phyloP scores from a whole-genome alignment of 2,797 vertebrate genomes.

The Psittacula echo region DNA sequence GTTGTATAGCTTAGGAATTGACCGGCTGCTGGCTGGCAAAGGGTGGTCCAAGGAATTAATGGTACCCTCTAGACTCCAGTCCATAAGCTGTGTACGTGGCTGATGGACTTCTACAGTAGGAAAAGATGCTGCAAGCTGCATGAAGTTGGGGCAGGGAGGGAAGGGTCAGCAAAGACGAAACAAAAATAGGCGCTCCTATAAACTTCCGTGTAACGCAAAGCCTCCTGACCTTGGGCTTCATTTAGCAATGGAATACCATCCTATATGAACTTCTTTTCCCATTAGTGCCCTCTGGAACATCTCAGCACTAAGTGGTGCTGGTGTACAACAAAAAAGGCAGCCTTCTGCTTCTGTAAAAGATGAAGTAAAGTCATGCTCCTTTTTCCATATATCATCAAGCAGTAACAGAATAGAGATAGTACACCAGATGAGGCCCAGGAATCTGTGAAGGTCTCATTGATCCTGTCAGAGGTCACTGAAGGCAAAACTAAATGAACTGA shows the following conservation, averaged over 20 bases:
- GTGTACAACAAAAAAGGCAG: constrained; percentile 29
- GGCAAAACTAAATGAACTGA: not conserved
- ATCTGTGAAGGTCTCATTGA: not conserved
- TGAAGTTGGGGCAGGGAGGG: not conserved
- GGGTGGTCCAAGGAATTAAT: not conserved
- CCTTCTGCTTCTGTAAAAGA: not conserved
- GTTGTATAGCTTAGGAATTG: not conserved
- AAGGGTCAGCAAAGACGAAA: not conserved
- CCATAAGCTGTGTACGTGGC: not conserved
- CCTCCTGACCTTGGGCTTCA: not conserved
- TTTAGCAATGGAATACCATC: not conserved
- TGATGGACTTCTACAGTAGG: not conserved
- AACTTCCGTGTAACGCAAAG: not conserved
- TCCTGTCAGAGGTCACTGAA: not conserved
- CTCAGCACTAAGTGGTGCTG: constrained; percentile 59
- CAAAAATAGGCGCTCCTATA: not conserved
- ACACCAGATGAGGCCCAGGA: not conserved
- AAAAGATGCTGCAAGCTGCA: not conserved
- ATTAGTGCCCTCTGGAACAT: not conserved
- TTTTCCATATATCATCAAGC: not conserved
- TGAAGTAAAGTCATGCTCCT: not conserved
- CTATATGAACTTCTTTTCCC: not conserved
- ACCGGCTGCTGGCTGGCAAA: not conserved
- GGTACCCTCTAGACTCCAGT: not conserved
- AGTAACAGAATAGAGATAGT: not conserved